Conservation (phyloP, 2,888 invertebrate species). For the Ophion ellenae region DNA sequence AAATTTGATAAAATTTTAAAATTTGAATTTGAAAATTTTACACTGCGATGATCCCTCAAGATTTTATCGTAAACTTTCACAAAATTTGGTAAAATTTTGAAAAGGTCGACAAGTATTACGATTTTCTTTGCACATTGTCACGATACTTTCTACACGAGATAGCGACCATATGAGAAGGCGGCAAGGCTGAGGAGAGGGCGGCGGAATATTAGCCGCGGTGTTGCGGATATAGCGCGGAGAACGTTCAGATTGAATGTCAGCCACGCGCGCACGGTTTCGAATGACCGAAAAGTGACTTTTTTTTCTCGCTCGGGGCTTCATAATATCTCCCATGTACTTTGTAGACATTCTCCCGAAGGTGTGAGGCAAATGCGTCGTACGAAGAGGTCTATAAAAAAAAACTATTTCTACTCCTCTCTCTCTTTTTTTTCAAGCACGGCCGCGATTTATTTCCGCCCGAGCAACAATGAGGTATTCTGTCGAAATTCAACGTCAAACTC, state of each 20-base stretch:
- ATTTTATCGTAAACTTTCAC: too few relatives aligned
- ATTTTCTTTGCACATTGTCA: background rate
- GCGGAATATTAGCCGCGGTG: background rate
- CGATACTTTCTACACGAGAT: background rate
- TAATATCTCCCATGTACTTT: conserved; percentile 3
- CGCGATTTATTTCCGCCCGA: background rate
- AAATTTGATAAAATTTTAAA: too few relatives aligned
- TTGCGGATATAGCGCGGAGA: conserved; percentile 21
- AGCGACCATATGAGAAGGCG: background rate
- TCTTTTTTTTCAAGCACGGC: background rate
- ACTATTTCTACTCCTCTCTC: background rate
- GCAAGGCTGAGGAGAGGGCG: background rate
- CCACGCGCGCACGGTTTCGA: conserved; percentile 74
- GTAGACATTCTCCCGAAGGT: conserved; percentile 22
- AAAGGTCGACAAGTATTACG: background rate
- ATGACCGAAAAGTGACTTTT: conserved; percentile 61
- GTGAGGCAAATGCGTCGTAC: conserved; percentile 20
- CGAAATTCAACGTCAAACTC: too few relatives aligned
- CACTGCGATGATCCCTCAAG: too few relatives aligned
- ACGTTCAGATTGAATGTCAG: conserved; percentile 71
- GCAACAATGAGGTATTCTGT: background rate
- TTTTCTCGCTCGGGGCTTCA: conserved; percentile 25
- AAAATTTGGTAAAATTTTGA: background rate
- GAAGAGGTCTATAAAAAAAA: conserved; percentile 3
- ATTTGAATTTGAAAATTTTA: too few relatives aligned